Conservation (phyloP, 2,888 invertebrate species). For the Drosophila paramelanica region DNA sequence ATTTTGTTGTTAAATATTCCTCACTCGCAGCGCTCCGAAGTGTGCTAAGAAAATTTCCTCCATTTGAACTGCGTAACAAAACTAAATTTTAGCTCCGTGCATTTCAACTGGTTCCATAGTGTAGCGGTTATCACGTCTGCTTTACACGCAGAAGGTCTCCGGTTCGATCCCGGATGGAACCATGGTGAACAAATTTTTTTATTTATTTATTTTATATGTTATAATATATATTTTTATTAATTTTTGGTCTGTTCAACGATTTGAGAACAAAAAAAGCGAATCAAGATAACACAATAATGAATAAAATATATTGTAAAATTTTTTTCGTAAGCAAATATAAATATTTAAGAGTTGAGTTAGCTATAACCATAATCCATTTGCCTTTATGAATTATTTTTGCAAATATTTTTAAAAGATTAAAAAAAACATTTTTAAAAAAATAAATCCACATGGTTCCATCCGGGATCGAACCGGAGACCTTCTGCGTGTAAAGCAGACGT, state of each 20-base stretch:
- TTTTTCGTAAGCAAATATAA: too few species aligned
- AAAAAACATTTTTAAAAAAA: constrained; percentile 25
- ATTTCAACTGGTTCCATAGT: constrained; percentile 82
- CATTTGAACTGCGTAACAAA: constrained; percentile 30
- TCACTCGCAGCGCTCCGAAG: background rate
- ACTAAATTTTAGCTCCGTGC: constrained; percentile 27
- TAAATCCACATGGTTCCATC: constrained; percentile 83
- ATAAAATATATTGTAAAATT: background rate
- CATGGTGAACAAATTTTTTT: constrained; percentile 8
- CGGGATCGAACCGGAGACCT: constrained; percentile 86
- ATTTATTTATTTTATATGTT: background rate
- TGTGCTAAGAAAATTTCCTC: constrained; percentile 2
- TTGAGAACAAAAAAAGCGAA: background rate
- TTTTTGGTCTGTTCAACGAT: background rate
- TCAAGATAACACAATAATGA: background rate
- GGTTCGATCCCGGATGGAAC: constrained; percentile 82
- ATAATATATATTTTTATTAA: background rate
- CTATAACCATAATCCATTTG: too few species aligned
- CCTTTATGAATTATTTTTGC: too few species aligned
- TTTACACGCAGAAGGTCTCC: constrained; percentile 86
- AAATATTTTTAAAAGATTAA: background rate
- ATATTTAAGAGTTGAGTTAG: too few species aligned
- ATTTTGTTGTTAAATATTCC: background rate
- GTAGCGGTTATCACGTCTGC: constrained; percentile 86
- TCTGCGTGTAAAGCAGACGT: constrained; percentile 86